A percentile compares a stretch with the other conserved stretches of the same genome.
Evolutionary conservation across 2,797 vertebrate genomes (phyloP).

Genomic region (Chlorospingus flavigularis): DNA sequence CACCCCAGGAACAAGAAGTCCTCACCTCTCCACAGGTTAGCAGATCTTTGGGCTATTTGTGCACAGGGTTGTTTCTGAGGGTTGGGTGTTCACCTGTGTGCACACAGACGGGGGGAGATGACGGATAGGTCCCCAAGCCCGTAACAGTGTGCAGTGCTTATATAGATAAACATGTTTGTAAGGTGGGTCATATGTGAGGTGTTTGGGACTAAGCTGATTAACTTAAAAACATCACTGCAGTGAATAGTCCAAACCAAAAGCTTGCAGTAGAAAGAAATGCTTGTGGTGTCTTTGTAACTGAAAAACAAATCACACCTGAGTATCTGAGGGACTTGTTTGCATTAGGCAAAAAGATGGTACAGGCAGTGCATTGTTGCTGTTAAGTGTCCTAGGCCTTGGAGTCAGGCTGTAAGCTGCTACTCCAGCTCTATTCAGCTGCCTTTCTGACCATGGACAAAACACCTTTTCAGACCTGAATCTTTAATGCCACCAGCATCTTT

Average conservation of each 20-base stretch:
- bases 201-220: neutral
- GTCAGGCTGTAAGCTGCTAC: neutral
- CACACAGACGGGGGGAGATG: neutral
- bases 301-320: neutral
- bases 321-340: neutral
- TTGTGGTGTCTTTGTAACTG: neutral
- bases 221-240: neutral
- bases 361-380: neutral
- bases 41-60: conserved; percentile 7
- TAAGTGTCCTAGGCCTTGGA: neutral
- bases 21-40: conserved; percentile 57
- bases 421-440: neutral
- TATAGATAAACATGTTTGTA: rapidly evolving
- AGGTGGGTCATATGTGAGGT: neutral
- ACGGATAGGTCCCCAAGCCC: neutral
- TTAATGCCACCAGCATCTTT: neutral
- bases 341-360: neutral
- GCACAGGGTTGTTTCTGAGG: neutral
- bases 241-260: neutral
- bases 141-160: neutral
- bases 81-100: neutral
- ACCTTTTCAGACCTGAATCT: neutral
- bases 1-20: conserved; percentile 54
- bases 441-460: neutral
- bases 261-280: neutral